Evolutionary conservation across 1,140 invertebrate genomes (phyloP), one percentile per base, ranked within the genome.

Genomic region (Melipona quadrifasciata): DNA sequence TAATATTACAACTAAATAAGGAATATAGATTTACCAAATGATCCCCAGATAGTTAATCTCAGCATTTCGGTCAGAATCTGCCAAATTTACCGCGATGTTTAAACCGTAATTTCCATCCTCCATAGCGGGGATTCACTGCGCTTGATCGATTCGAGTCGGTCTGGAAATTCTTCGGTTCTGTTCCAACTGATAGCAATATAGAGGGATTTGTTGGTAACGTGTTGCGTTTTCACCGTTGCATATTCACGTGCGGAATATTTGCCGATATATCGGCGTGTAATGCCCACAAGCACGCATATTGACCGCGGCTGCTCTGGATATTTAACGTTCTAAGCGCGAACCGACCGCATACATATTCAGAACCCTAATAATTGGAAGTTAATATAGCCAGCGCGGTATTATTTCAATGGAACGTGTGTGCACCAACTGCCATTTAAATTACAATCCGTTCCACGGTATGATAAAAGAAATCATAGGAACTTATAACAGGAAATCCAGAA

Each of bases 331-430:
- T 75, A 65, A 75, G 47, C 71, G 47, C 27, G 58, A 47, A 72
- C n/a, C 24, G 8, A 47, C 39, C 57, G 47, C 80, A 82, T 82
- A 67, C 80, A 82, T 82, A 82, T 82, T 82, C 80, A 74, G 19
- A n/a, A 65, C 58, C 71, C 71, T 64, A 74, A 82, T 82, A 82
- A 82, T 82, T 82, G 72, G 58, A 75, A 82, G 80, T 82, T 82
- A 82, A 82, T 82, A 39, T 55, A 61, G 80, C 72, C 51, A 1
- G 51, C 61, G 12, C 17, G 47, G 51, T 61, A 67, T 82, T 55
- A 51, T 82, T 75, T 55, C 80, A 64, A 19, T 39, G 61, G 21
- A 47, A 74, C 58, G 39, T 27, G 24, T 3, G 21, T 67, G 19
- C 19, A 34, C 65, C 19, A 1, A 31, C 31, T 67, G 17, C 10